Percentiles rank a stretch among this genome's conserved stretches.
These are phyloP conservation scores for Buathra laborator DNA, from an alignment of 2,888 invertebrate species.

Conservation along the genomic window DNA sequence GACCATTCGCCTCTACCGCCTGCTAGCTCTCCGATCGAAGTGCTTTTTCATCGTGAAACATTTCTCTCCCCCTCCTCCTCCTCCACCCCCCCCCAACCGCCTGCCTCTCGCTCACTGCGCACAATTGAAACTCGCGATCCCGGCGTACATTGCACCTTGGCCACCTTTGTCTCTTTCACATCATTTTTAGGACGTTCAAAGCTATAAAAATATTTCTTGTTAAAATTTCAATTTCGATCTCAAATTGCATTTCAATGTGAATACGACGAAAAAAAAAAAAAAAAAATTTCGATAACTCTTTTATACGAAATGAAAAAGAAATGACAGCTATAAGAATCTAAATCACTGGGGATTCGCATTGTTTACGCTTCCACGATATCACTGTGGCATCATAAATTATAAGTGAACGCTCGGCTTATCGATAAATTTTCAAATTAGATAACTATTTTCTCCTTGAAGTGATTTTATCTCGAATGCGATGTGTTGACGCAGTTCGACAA, in stretches of 20 bases:
- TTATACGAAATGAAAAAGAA: too few species aligned
- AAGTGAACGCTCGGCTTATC: too few species aligned
- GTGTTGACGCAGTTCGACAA: too few species aligned
- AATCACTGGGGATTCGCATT: too few species aligned
- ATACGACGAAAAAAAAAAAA: not conserved
- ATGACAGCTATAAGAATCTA: too few species aligned
- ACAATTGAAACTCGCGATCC: slow-evolving; percentile 34
- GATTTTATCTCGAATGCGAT: too few species aligned
- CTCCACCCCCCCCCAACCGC: too few species aligned
- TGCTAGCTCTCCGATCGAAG: slow-evolving; percentile 28
- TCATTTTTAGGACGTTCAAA: not conserved
- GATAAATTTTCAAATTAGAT: too few species aligned
- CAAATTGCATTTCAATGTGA: not conserved
- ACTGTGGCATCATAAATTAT: too few species aligned
- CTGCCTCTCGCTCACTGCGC: not conserved
- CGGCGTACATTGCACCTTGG: not conserved
- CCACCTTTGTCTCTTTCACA: slow-evolving; percentile 17
- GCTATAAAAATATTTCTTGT: slow-evolving; percentile 5
- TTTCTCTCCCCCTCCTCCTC: not conserved
- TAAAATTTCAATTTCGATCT: not conserved
- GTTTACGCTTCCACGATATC: too few species aligned
- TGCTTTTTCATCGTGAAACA: slow-evolving; percentile 33
- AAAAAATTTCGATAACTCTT: not conserved
- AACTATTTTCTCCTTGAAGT: too few species aligned
- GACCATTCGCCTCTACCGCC: slow-evolving; percentile 10